Evolutionary conservation across 1,140 invertebrate genomes (phyloP).

Genomic region (Acyrthosiphon pisum): DNA sequence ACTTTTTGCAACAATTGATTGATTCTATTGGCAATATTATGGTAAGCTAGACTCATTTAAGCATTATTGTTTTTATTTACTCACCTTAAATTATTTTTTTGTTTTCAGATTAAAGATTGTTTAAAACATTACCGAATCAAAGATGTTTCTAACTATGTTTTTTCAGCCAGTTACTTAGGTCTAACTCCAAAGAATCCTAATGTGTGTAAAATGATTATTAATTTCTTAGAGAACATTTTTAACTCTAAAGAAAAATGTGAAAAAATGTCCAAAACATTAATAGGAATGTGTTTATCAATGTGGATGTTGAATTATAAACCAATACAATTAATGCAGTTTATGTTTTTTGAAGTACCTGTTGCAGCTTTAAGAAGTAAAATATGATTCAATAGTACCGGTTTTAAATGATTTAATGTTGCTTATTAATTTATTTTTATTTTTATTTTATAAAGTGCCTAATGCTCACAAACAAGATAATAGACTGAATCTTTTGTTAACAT

Average conservation of each 20-base stretch:
- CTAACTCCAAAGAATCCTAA: slow-evolving; percentile 4
- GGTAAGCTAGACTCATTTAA: slow-evolving; percentile 8
- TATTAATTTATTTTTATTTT: not conserved
- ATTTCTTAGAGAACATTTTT: not conserved
- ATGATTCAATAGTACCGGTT: not conserved
- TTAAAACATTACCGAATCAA: slow-evolving; percentile 39
- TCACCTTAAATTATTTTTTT: not conserved
- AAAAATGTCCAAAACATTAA: slow-evolving; percentile 37
- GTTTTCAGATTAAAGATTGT: slow-evolving; percentile 38
- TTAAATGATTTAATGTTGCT: not conserved
- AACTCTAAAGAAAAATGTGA: slow-evolving; percentile 39
- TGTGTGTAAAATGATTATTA: not conserved
- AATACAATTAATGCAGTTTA: not conserved
- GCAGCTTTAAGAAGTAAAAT: slow-evolving; percentile 37
- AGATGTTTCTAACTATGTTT: slow-evolving; percentile 42
- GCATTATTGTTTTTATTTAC: not conserved
- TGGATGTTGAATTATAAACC: slow-evolving; percentile 42
- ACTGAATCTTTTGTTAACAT: slow-evolving; percentile 49
- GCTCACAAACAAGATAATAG: slow-evolving; percentile 49
- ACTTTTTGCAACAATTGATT: slow-evolving; percentile 26
- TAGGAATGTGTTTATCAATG: slow-evolving; percentile 40
- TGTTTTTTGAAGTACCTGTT: slow-evolving; percentile 21
- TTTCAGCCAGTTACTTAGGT: slow-evolving; percentile 47
- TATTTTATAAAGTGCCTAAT: slow-evolving; percentile 29
- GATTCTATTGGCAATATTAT: slow-evolving; percentile 35